phyloP scores from a whole-genome alignment of 2,797 vertebrate genomes.

The Tragelaphus eurycerus region DNA sequence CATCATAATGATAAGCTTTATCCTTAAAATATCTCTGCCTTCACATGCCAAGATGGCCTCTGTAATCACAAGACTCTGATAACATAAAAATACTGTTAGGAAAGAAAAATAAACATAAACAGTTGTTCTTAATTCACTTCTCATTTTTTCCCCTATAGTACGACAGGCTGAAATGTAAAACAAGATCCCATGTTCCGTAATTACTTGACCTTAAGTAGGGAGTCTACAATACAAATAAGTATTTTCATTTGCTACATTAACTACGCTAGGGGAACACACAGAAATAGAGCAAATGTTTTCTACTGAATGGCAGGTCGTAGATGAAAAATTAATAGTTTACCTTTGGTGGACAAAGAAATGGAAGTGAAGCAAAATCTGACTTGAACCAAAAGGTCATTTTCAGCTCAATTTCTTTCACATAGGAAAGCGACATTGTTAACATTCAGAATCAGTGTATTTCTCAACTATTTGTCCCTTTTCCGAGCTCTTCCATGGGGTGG shows the following conservation, averaged over 20 bases:
- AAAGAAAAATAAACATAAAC: constrained; percentile 39
- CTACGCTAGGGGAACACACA: background rate
- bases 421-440: constrained; percentile 46
- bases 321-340: constrained; percentile 75
- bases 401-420: constrained; percentile 57
- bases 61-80: constrained; percentile 49
- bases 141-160: background rate
- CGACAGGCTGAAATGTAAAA: constrained; percentile 8
- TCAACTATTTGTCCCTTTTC: constrained; percentile 36
- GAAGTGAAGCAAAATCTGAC: constrained; percentile 41
- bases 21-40: constrained; percentile 36
- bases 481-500: constrained; percentile 17
- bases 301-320: constrained; percentile 38
- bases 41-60: constrained; percentile 40
- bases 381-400: constrained; percentile 68
- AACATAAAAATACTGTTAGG: constrained; percentile 52
- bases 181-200: constrained; percentile 7
- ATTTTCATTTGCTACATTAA: constrained; percentile 44
- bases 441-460: constrained; percentile 49
- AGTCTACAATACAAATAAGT: background rate
- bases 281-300: constrained; percentile 34
- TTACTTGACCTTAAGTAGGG: constrained; percentile 15
- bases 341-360: constrained; percentile 66
- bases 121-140: background rate
- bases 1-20: constrained; percentile 61